Conservation (phyloP, 2,888 invertebrate genomes). For the Neoitamus cyanurus region DNA sequence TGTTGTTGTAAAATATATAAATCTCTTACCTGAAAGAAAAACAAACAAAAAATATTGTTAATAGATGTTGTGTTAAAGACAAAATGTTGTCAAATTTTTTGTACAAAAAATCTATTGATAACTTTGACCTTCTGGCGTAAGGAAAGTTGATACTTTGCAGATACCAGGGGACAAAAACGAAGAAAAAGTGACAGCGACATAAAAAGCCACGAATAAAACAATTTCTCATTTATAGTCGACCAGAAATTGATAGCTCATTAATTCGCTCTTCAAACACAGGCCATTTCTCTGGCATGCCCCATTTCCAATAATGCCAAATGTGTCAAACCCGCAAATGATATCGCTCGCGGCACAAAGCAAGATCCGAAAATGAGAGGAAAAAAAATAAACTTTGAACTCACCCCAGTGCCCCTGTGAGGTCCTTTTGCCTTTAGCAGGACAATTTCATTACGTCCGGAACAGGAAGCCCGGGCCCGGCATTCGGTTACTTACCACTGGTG, state of each 20-base stretch:
- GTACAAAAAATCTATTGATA: not conserved
- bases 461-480: not conserved
- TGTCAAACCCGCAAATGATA: not conserved
- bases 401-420: not conserved
- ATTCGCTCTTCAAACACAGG: not conserved
- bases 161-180: not conserved
- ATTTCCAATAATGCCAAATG: not conserved
- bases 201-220: not conserved
- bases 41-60: not conserved
- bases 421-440: not conserved
- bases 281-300: not conserved
- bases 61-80: not conserved
- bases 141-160: not conserved
- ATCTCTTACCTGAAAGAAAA: not conserved
- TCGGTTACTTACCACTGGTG: not conserved
- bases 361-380: not conserved
- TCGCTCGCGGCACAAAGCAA: not conserved
- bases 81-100: not conserved
- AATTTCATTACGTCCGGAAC: not conserved
- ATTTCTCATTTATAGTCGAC: not conserved
- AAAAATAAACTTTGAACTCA: not conserved
- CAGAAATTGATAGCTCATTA: not conserved
- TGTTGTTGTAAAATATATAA: not conserved
- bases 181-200: not conserved
- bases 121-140: not conserved